Conservation (phyloP, 2,113 vertebrate genomes). For the Dendrocopos noguchii region DNA sequence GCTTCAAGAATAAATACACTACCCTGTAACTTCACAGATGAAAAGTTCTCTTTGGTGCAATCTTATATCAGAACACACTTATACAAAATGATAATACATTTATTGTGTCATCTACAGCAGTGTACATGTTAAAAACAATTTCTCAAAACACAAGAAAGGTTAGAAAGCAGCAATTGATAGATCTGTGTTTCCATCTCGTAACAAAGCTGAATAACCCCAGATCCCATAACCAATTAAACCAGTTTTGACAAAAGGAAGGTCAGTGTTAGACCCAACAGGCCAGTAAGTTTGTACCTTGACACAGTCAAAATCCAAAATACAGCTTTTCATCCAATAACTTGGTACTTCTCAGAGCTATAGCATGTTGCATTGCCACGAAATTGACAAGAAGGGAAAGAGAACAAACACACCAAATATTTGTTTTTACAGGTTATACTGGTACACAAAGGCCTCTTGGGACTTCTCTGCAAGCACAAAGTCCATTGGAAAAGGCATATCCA, state of each 20-base stretch:
- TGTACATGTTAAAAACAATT: slow-evolving; percentile 69
- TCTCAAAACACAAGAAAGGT: slow-evolving; percentile 66
- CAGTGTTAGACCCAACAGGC: slow-evolving; percentile 28
- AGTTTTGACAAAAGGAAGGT: slow-evolving; percentile 9
- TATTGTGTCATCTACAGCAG: slow-evolving; percentile 78
- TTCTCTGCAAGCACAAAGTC: slow-evolving; percentile 27
- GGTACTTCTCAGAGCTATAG: slow-evolving; percentile 17
- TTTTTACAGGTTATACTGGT: slow-evolving; percentile 20
- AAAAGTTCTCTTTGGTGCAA: slow-evolving; percentile 22
- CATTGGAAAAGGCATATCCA: slow-evolving; percentile 7
- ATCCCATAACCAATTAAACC: slow-evolving; percentile 10
- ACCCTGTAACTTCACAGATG: neutral
- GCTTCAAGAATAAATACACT: neutral
- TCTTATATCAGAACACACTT: slow-evolving; percentile 38
- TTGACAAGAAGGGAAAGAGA: slow-evolving; percentile 17
- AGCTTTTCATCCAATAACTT: neutral
- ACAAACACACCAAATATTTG: slow-evolving; percentile 14
- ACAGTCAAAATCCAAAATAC: slow-evolving; percentile 56
- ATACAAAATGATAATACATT: slow-evolving; percentile 75
- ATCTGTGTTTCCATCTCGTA: slow-evolving; percentile 35
- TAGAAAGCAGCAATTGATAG: slow-evolving; percentile 48
- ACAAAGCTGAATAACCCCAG: slow-evolving; percentile 48
- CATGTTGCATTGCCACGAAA: slow-evolving; percentile 26
- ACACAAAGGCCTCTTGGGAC: slow-evolving; percentile 47
- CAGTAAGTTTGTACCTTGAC: slow-evolving; percentile 38